These are phyloP conservation scores for Volucella zonaria DNA, from an alignment of 2,888 invertebrate species.

Conservation along the genomic window DNA sequence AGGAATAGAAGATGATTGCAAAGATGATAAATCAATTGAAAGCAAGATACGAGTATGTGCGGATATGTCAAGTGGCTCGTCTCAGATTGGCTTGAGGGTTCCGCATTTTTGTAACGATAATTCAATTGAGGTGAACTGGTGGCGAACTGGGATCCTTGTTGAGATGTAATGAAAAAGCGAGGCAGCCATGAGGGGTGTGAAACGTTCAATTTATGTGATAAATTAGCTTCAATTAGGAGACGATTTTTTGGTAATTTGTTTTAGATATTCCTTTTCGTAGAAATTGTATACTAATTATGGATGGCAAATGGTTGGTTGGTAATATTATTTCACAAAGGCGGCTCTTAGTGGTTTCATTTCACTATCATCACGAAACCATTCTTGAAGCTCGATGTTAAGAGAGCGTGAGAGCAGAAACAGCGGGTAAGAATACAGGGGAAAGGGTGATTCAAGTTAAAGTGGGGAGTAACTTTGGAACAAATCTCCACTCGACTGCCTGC, in stretches of 20 bases:
- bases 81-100: neutral
- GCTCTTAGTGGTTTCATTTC: no score
- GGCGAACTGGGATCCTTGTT: constrained; percentile 9
- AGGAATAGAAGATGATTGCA: constrained; percentile 25
- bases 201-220: constrained; percentile 35
- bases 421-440: no score
- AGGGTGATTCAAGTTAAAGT: no score
- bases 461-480: no score
- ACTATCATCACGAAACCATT: no score
- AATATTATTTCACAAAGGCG: no score
- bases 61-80: constrained; percentile 37
- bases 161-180: constrained; percentile 16
- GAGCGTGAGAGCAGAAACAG: no score
- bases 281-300: neutral
- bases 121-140: constrained; percentile 14
- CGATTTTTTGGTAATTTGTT: neutral
- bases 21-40: constrained; percentile 55
- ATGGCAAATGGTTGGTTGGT: no score
- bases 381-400: no score
- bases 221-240: constrained; percentile 23
- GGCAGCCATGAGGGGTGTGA: neutral
- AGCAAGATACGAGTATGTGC: constrained; percentile 44
- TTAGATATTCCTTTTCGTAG: neutral
- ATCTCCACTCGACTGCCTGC: no score
- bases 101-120: constrained; percentile 1